Evolutionary conservation across 2,888 invertebrate genomes (phyloP).

Genomic region (Ochropacha duplaris): DNA sequence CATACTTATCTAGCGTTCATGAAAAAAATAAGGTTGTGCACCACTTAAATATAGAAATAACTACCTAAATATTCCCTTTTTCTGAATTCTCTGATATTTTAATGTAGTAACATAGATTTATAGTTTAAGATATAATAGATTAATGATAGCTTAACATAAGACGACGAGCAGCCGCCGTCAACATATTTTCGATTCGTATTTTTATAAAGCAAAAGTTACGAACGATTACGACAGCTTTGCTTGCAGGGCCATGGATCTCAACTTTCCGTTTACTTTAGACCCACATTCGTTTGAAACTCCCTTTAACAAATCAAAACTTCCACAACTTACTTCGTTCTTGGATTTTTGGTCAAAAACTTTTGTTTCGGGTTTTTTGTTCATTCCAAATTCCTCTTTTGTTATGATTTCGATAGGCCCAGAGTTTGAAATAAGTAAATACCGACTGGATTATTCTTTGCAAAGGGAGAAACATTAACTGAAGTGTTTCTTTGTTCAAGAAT

Average conservation of each 20-base stretch:
- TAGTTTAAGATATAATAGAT: constrained; percentile 70
- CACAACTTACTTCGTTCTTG: constrained; percentile 10
- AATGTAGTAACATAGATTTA: constrained; percentile 68
- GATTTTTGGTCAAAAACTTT: constrained; percentile 25
- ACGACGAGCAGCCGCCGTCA: constrained; percentile 72
- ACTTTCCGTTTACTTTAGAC: constrained; percentile 13
- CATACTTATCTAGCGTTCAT: constrained; percentile 79
- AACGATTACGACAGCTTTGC: constrained; percentile 79
- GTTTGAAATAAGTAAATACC: constrained; percentile 47
- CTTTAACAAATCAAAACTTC: constrained; percentile 2
- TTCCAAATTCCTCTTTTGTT: constrained; percentile 13
- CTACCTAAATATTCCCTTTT: constrained; percentile 79
- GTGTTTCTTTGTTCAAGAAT: constrained; percentile 26
- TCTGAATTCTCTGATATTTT: constrained; percentile 83
- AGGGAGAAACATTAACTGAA: constrained; percentile 26
- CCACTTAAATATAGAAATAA: constrained; percentile 78
- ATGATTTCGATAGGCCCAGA: constrained; percentile 67
- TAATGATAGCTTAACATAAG: constrained; percentile 79
- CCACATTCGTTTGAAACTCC: constrained; percentile 9
- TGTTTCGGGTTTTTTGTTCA: constrained; percentile 11
- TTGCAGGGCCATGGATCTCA: constrained; percentile 75
- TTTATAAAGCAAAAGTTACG: constrained; percentile 82
- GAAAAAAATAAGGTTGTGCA: constrained; percentile 83
- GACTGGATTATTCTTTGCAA: constrained; percentile 43
- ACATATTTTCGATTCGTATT: constrained; percentile 83